Base-by-base conservation (phyloP, 2,888 invertebrate genomes). In the Odontothrips loti region DNA sequence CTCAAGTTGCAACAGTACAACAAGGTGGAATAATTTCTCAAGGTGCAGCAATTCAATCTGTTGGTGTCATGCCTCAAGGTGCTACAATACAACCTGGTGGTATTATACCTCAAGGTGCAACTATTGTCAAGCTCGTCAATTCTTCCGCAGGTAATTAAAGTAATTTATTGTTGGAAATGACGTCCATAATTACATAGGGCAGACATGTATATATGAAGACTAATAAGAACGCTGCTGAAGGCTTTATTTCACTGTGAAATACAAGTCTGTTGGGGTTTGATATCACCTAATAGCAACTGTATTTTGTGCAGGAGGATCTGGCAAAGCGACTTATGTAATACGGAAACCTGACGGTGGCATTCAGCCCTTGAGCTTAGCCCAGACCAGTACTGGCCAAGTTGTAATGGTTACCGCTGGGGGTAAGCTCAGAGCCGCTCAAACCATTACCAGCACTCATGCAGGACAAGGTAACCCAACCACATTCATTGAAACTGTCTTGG, bases 41-140 rank as follows among this genome's bases (percentile, higher is more conserved):
- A 82, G 89, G 89, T 81, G 89, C 89, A 10, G 89, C 89, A 1
- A 89, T 90, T 82, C 34, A 43, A 6, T 43, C 34, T 43, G 34
- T 43, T 43, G 34, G 34, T 2, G 34, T 43, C 34, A 43, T 43
- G 6, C 34, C 34, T 43, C 83, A 84, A 80, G 83, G 86, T 58
- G 81, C 82, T n/a, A 12, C 68, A 9, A 84, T 84, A 10, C 84
- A 86, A 84, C 84, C 84, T 23, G 68, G 68, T 23, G 68, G 68
- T 27, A 11, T 75, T 27, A 84, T 89, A 79, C 88, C 89, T 11
- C 89, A 87, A 82, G 89, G 89, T 81, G 89, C 89, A 10, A 90
- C 89, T 1, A 89, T 90, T 82, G 89, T 90, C 10, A 89, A 89
- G 84, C 85, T 89, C 82, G 89, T 89, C 20, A 89, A 88, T 20